A percentile compares a stretch with the other conserved stretches of the same genome.
Conservation (phyloP, 2,113 vertebrate species). For the Pipra filicauda region DNA sequence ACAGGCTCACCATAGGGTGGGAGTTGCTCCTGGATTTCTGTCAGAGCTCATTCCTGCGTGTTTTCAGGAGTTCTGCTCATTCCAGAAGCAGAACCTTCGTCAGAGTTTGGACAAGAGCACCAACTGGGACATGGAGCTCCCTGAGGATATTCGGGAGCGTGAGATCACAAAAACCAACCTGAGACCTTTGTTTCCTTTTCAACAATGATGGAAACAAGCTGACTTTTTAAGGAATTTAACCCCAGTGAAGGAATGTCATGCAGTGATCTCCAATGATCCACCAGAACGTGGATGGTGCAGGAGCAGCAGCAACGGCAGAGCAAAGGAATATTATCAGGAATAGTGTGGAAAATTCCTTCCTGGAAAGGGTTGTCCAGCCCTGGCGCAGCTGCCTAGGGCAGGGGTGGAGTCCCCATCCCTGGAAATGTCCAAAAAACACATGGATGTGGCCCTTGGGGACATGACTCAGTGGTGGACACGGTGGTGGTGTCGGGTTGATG, state of each 20-base stretch:
- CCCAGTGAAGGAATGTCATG: fast-evolving
- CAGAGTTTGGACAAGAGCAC: neutral
- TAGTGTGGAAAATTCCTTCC: neutral
- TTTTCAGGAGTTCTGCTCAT: neutral
- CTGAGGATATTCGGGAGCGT: fast-evolving
- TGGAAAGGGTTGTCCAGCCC: neutral
- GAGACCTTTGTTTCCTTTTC: neutral
- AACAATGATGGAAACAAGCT: fast-evolving
- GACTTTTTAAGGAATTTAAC: fast-evolving
- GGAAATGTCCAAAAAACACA: fast-evolving
- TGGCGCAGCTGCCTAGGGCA: neutral
- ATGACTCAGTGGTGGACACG: fast-evolving
- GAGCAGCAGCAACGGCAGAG: neutral
- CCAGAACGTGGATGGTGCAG: fast-evolving
- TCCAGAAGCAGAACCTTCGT: neutral
- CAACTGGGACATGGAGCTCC: neutral
- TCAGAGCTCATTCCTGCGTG: neutral
- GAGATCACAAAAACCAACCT: neutral
- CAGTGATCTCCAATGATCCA: neutral
- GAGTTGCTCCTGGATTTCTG: neutral
- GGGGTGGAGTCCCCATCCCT: neutral
- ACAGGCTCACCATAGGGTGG: neutral
- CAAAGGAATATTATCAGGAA: neutral
- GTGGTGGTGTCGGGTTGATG: neutral
- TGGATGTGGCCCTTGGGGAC: neutral